phyloP scores from a whole-genome alignment of 1,140 invertebrate species.

The Calliopsis andreniformis region DNA sequence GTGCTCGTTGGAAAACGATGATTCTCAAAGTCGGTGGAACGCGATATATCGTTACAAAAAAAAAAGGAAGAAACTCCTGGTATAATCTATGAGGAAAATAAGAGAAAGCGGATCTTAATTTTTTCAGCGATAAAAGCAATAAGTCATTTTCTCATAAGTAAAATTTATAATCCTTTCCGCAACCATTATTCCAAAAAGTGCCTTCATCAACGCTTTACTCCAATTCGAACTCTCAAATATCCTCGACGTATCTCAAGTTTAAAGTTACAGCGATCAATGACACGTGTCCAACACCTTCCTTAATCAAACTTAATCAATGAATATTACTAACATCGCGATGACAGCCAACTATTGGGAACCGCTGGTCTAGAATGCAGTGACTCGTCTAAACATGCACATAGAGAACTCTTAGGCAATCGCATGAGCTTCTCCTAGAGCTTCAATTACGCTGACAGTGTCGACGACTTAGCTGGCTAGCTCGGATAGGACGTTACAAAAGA shows the following conservation, averaged over 20 bases:
- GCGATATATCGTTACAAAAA: too few relatives aligned
- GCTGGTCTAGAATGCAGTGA: slow-evolving; percentile 49
- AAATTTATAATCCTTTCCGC: too few relatives aligned
- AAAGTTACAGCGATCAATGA: slow-evolving; percentile 44
- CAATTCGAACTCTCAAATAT: too few relatives aligned
- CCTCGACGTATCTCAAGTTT: slow-evolving; percentile 5
- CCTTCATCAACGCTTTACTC: too few relatives aligned
- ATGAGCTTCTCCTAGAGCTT: slow-evolving; percentile 71
- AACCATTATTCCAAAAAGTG: too few relatives aligned
- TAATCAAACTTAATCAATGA: slow-evolving; percentile 23
- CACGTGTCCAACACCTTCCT: slow-evolving; percentile 30
- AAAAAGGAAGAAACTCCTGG: too few relatives aligned
- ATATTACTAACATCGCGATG: too few relatives aligned
- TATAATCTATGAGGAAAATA: too few relatives aligned
- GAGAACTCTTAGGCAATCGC: slow-evolving; percentile 74
- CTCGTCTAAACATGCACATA: slow-evolving; percentile 73
- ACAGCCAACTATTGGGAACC: too few relatives aligned
- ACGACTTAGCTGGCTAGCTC: slow-evolving; percentile 23
- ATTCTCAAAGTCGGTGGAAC: slow-evolving; percentile 8
- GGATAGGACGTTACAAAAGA: slow-evolving; percentile 49
- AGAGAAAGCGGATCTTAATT: too few relatives aligned
- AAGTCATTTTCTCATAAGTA: too few relatives aligned
- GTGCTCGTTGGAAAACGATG: neutral
- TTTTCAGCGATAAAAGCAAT: too few relatives aligned
- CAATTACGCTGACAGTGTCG: slow-evolving; percentile 76